phyloP scores from a whole-genome alignment of 1,140 invertebrate species.

The Pinna nobilis region DNA sequence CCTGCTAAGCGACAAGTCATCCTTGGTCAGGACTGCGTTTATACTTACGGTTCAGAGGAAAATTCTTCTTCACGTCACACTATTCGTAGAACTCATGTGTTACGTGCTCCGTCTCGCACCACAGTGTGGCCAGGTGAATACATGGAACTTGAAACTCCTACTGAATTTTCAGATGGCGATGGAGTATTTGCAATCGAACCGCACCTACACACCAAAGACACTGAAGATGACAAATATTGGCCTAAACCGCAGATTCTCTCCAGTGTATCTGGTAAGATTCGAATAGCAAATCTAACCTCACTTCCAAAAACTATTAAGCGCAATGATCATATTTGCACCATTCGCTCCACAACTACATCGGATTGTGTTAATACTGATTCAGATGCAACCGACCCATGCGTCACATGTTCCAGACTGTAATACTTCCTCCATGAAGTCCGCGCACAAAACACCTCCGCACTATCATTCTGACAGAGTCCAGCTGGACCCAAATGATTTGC shows the following conservation, averaged over 20 bases:
- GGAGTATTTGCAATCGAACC: neutral
- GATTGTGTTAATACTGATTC: too few relatives aligned
- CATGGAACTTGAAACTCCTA: slow-evolving; percentile 10
- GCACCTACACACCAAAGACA: neutral
- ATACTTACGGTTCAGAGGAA: neutral
- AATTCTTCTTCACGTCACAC: neutral
- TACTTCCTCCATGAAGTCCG: neutral
- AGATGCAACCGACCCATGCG: neutral
- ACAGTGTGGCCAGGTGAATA: slow-evolving; percentile 22
- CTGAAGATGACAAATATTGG: neutral
- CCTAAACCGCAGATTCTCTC: slow-evolving; percentile 11
- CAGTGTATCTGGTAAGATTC: slow-evolving; percentile 30
- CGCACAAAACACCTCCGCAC: neutral
- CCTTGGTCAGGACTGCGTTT: neutral
- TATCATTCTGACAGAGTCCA: neutral
- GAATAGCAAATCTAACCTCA: slow-evolving; percentile 37
- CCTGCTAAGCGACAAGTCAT: slow-evolving; percentile 6
- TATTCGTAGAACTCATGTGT: neutral
- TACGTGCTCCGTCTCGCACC: slow-evolving; percentile 21
- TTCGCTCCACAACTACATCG: neutral
- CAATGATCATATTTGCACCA: slow-evolving; percentile 46
- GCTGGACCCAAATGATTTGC: neutral
- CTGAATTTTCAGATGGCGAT: neutral
- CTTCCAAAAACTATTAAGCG: slow-evolving; percentile 11
- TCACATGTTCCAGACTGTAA: neutral